Evolutionary conservation across 1,140 invertebrate genomes (phyloP).

Genomic region (Thereuonema tuberculata): DNA sequence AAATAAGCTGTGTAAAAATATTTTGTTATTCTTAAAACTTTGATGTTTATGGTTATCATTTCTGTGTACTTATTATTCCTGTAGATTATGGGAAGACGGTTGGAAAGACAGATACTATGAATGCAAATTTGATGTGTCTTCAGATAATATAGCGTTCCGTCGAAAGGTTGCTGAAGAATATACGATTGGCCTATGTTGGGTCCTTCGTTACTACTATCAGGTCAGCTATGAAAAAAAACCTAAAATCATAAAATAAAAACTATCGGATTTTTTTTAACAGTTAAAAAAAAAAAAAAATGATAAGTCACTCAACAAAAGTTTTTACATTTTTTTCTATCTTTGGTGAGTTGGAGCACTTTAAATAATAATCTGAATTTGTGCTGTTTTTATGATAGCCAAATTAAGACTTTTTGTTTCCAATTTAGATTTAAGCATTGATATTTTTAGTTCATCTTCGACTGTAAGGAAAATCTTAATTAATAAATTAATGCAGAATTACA

Average conservation of each 20-base stretch:
- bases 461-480: too few relatives aligned
- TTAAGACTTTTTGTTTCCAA: too few relatives aligned
- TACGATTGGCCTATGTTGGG: slow-evolving; percentile 93
- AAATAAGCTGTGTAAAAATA: background rate
- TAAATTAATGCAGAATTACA: too few relatives aligned
- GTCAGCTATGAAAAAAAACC: slow-evolving; percentile 24
- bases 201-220: slow-evolving; percentile 95
- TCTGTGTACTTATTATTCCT: too few relatives aligned
- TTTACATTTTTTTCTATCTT: background rate
- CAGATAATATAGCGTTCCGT: slow-evolving; percentile 71
- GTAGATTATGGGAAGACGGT: slow-evolving; percentile 91
- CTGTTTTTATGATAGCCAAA: too few relatives aligned
- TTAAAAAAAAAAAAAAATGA: too few relatives aligned
- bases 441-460: too few relatives aligned
- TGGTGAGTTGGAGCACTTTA: background rate
- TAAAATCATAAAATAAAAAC: background rate
- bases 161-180: slow-evolving; percentile 85
- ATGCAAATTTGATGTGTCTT: slow-evolving; percentile 82
- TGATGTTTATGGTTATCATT: too few relatives aligned
- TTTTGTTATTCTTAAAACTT: slow-evolving; percentile 12
- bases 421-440: too few relatives aligned
- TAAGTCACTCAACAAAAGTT: too few relatives aligned
- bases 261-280: background rate
- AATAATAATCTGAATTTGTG: too few relatives aligned
- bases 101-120: slow-evolving; percentile 97